phyloP scores from a whole-genome alignment of 2,888 invertebrate genomes.

The Oligia fasciuncula region DNA sequence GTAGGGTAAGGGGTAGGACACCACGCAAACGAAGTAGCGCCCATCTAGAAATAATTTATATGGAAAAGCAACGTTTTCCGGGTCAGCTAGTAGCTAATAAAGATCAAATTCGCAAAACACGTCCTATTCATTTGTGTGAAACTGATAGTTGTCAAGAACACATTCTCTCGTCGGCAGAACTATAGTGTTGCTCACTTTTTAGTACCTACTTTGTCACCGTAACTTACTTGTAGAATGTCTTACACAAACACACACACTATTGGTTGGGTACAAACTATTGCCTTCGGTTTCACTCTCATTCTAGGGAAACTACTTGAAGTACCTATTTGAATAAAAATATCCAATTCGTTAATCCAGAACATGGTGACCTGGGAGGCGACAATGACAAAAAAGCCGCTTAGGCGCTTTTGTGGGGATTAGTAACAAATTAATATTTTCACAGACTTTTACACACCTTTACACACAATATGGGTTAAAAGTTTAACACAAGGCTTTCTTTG shows the following conservation, averaged over 20 bases:
- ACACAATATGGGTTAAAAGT: neutral
- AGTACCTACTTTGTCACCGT: neutral
- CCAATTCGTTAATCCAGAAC: neutral
- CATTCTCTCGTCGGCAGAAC: neutral
- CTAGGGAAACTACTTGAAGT: neutral
- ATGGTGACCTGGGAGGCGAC: neutral
- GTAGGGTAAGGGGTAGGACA: too few species aligned
- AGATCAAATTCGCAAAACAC: neutral
- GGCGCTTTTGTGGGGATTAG: neutral
- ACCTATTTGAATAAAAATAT: neutral
- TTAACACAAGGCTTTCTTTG: neutral
- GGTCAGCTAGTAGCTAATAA: neutral
- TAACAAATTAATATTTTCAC: neutral
- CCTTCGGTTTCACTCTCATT: neutral
- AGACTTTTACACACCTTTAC: neutral
- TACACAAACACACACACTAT: neutral
- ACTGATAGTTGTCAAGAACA: neutral
- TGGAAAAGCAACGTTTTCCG: too few species aligned
- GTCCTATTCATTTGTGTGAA: neutral
- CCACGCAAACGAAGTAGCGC: too few species aligned
- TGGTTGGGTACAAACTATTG: neutral
- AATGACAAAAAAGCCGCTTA: neutral
- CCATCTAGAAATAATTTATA: too few species aligned
- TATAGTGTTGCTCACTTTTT: neutral
- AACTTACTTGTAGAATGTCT: slow-evolving; percentile 5